phyloP scores from a whole-genome alignment of 2,888 invertebrate species.

The Lithosia quadra region DNA sequence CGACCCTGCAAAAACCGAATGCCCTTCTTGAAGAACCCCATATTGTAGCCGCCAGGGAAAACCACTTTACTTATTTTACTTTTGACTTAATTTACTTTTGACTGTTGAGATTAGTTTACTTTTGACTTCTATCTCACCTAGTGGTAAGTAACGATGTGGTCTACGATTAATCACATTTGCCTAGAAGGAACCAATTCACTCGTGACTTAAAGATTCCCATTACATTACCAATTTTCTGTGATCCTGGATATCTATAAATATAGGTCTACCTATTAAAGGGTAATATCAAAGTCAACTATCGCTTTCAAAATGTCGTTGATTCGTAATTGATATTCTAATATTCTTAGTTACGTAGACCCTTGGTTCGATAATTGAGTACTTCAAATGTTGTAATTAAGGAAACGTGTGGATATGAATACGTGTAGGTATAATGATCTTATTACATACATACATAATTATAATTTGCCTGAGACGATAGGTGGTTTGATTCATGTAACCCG shows the following conservation, averaged over 20 bases:
- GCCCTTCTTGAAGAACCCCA: no score
- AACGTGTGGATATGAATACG: not conserved
- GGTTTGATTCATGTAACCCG: not conserved
- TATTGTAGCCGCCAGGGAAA: no score
- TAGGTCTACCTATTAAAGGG: not conserved
- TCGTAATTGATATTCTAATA: not conserved
- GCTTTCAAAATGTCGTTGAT: slow-evolving; percentile 4
- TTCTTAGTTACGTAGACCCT: not conserved
- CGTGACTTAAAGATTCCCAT: no score
- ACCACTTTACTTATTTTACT: no score
- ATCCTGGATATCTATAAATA: no score
- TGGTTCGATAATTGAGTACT: not conserved
- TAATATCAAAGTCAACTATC: not conserved
- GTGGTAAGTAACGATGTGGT: no score
- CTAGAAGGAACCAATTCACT: no score
- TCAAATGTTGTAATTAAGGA: not conserved
- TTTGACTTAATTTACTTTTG: no score
- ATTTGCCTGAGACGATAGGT: not conserved
- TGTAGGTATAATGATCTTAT: not conserved
- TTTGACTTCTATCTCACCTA: no score
- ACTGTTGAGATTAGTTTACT: no score
- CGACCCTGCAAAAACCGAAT: no score
- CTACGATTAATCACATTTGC: no score
- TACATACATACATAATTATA: not conserved
- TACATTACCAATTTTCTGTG: not conserved